Evolutionary conservation across 2,113 vertebrate genomes (phyloP), one percentile per base, ranked within the genome.

Genomic region (Anguilla japonica): DNA sequence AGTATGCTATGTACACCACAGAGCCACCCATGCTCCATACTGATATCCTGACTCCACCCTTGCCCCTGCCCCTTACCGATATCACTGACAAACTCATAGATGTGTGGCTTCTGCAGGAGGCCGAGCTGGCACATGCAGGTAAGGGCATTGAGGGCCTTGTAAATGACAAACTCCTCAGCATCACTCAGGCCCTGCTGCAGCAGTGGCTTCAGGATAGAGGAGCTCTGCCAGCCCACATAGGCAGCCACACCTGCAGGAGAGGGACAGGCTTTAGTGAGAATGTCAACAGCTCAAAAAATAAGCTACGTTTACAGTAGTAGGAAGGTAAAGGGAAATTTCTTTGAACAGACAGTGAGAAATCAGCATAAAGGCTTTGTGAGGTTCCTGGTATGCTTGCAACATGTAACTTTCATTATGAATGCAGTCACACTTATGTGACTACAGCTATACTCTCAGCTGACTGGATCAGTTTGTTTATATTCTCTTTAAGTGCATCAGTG

Each of bases 171-270:
- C 94, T 99, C 98, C 94, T 99, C 98, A 0, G 97, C 97, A 92
- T 99, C 98, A 46, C 97, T 99, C 83, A 99, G 96, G 2, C 98
- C 98, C 94, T 99, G 98, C 88, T 99, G 98, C 71, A 99, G 96
- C 46, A 99, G 94, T 7, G 98, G 98, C 90, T 99, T 99, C 90
- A 99, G 92, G 92, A 99, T 99, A 40, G 98, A 98, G 0, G 98
- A 99, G 88, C 98, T 99, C 83, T 99, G 98, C 98, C 98, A 99
- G 87, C 98, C 98, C 87, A 99, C 98, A 0, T 99, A 99, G 83
- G 98, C 98, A 34, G 98, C 98, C 88, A 99, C 98, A 75, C 98
- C 98, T 99, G 84, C 85, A 91, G 2, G 2, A 3, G 26, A 3
- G 22, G 40, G 34, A 8, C 18, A 39, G 26, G 15, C 20, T 1